Evolutionary conservation across 2,113 vertebrate species (phyloP).

Genomic region (Leuciscus idus): DNA sequence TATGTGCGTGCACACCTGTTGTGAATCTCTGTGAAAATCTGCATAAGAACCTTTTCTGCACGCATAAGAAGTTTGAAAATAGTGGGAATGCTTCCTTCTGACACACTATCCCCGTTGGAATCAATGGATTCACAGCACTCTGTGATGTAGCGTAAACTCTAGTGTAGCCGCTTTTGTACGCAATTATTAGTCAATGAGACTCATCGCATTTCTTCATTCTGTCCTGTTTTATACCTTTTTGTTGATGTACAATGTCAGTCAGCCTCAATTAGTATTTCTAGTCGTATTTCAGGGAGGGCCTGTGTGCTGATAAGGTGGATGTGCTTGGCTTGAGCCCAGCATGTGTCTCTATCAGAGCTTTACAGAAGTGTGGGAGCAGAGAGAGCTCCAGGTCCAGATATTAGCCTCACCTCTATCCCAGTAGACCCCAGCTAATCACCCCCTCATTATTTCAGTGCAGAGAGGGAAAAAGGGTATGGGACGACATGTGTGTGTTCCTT

Average conservation of each 20-base stretch:
- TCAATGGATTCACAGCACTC: neutral
- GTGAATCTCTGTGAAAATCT: neutral
- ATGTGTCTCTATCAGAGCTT: slow-evolving; percentile 40
- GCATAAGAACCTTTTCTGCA: neutral
- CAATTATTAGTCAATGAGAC: neutral
- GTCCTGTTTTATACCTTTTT: neutral
- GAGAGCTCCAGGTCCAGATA: slow-evolving; percentile 44
- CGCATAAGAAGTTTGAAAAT: neutral
- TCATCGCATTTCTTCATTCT: neutral
- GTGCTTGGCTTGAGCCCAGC: slow-evolving; percentile 42
- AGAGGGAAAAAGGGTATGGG: slow-evolving; percentile 35
- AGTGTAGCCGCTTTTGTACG: neutral
- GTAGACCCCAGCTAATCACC: slow-evolving; percentile 51
- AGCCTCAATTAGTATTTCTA: slow-evolving; percentile 13
- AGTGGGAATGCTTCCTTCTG: neutral
- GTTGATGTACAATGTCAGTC: neutral
- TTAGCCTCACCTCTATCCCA: slow-evolving; percentile 49
- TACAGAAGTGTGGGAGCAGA: slow-evolving; percentile 40
- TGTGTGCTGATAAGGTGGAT: slow-evolving; percentile 9
- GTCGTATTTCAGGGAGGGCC: neutral
- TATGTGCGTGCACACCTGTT: neutral
- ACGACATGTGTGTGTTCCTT: slow-evolving; percentile 9
- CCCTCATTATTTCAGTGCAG: slow-evolving; percentile 50
- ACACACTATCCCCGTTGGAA: neutral
- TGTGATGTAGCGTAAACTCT: neutral